Conservation (phyloP, 2,113 vertebrate genomes). For the Tragelaphus imberbis region DNA sequence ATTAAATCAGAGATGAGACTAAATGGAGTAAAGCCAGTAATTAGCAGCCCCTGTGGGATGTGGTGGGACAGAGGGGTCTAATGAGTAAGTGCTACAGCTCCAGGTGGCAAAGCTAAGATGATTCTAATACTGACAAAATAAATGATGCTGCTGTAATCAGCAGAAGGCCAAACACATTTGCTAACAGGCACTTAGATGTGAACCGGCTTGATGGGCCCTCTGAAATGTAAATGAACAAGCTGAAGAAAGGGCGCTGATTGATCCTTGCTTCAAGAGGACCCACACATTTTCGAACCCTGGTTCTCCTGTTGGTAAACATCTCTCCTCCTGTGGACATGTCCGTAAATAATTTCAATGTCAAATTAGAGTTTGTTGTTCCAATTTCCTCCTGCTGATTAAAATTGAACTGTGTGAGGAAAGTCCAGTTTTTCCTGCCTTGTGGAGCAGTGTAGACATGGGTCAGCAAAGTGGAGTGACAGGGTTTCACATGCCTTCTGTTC, state of each 20-base stretch:
- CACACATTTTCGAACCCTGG: not conserved
- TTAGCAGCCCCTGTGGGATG: conserved; percentile 86
- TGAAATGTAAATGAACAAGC: conserved; percentile 62
- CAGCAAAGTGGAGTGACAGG: not conserved
- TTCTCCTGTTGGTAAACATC: not conserved
- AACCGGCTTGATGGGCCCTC: conserved; percentile 55
- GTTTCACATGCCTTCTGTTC: not conserved
- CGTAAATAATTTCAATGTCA: not conserved
- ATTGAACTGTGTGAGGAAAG: not conserved
- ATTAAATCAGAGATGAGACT: conserved; percentile 85
- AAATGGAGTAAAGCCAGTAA: conserved; percentile 85
- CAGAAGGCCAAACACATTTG: conserved; percentile 77
- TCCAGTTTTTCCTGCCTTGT: not conserved
- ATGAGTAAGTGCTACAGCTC: conserved; percentile 79
- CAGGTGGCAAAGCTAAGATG: conserved; percentile 80
- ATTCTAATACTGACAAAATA: conserved; percentile 72
- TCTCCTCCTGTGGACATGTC: not conserved
- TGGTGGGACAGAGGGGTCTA: conserved; percentile 79
- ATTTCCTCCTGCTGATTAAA: not conserved
- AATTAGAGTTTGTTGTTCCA: not conserved
- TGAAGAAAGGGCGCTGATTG: conserved; percentile 30
- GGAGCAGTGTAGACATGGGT: not conserved
- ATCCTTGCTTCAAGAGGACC: conserved; percentile 34
- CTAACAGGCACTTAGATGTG: conserved; percentile 65
- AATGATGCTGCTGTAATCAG: conserved; percentile 61